Percentiles rank a stretch among this genome's conserved stretches.
Conservation (phyloP, 37 sponge, comb jelly and placozoan species). For the Hexactinellida sp. region DNA sequence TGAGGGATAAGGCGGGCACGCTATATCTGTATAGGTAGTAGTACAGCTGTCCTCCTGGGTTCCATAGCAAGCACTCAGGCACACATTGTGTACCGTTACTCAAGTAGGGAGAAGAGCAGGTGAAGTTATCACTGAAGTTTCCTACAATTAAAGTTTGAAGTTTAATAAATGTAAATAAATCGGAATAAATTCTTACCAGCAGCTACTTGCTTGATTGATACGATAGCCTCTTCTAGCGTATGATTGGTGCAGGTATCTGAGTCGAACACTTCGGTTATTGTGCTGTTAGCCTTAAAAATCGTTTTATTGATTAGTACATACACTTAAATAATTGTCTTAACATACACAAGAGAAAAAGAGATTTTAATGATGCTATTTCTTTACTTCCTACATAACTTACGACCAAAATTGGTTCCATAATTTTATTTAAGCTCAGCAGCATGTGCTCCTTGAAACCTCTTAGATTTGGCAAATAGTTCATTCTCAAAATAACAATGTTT, state of each 20-base stretch:
- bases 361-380: too few species aligned
- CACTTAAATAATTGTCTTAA: too few species aligned
- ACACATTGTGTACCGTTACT: conserved; percentile 2
- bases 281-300: neutral
- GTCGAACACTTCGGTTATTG: neutral
- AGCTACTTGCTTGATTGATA: neutral
- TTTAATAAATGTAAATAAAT: too few species aligned
- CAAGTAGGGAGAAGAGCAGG: neutral
- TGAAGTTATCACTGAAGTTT: neutral
- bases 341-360: too few species aligned
- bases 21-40: neutral
- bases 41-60: neutral
- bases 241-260: neutral
- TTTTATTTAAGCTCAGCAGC: too few species aligned
- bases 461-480: too few species aligned
- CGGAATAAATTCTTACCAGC: too few species aligned
- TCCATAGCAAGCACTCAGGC: neutral
- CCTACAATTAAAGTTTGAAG: neutral
- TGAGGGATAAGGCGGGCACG: neutral
- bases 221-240: neutral
- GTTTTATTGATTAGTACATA: too few species aligned
- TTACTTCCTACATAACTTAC: too few species aligned
- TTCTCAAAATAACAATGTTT: too few species aligned
- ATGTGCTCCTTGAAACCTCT: too few species aligned
- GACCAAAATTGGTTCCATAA: too few species aligned